Base-by-base conservation (phyloP, 2,797 vertebrate species). In the Tokudaia muenninki region DNA sequence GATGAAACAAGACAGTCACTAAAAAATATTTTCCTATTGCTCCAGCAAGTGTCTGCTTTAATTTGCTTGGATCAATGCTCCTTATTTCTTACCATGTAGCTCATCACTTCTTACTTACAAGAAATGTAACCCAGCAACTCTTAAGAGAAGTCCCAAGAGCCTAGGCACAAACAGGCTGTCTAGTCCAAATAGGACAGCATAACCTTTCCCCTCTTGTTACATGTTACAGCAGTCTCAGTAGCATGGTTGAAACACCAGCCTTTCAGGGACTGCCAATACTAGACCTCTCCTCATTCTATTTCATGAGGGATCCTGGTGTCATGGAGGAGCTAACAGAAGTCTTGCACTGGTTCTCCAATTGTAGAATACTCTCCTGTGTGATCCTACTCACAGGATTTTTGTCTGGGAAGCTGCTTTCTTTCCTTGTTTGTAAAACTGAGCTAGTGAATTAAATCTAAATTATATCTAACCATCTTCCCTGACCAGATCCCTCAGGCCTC, bases 401-500 rank as follows among this genome's bases (percentile, higher is more conserved):
- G 87, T 70, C 57, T 90, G 55, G 14, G 21, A 81, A 47, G 47
- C 22, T 61, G 41, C 19, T 72, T 31, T 8, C 44, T 95, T 77
- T 90, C 50, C 55, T 87, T 44, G 41, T 90, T n/a, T 75, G 72
- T 80, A 61, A 92, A 61, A 78, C 70, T 67, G 24, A 97, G 26
- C 37, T 57, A 63, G 22, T 78, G 52, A 88, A 70, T 79, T 57
- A 88, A 90, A 93, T 84, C 90, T 57, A 92, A 90, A 93, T 87
- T 87, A 52, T 29, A 41, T 61, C 52, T 82, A 91, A 80, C 1
- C 6, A 79, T 57, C 75, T 83, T 50, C 61, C 21, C 31, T 67
- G 21, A 24, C 21, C 21, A 10, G 31, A 3, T 90, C 78, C 80
- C 88, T 93, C 59, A 22, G 19, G 31, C 11, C 87, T 67, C 16